Percentiles rank a stretch among this genome's conserved stretches.
Evolutionary conservation across 2,113 vertebrate genomes (phyloP).

Genomic region (Callospermophilus lateralis): DNA sequence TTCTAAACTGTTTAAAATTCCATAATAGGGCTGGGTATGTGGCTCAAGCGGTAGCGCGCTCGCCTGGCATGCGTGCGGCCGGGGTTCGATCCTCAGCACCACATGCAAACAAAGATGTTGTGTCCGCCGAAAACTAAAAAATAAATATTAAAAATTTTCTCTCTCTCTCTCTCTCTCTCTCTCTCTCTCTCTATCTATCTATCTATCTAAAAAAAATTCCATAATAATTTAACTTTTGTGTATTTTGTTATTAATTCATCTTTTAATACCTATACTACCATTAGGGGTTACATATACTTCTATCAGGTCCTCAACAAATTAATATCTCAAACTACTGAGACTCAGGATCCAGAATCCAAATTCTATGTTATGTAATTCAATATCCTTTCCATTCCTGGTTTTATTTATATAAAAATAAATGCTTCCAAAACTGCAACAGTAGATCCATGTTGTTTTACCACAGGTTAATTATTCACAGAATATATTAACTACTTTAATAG

Average conservation of each 20-base stretch:
- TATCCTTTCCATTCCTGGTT: not conserved
- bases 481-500: not conserved
- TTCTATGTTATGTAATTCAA: not conserved
- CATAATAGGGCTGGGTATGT: too few species aligned
- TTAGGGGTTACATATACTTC: not conserved
- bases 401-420: not conserved
- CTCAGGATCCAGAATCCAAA: not conserved
- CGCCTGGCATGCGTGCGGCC: too few species aligned
- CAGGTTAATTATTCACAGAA: not conserved
- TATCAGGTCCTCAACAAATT: not conserved
- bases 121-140: too few species aligned
- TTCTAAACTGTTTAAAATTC: not conserved
- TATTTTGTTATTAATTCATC: conserved; percentile 25
- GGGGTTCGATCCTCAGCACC: too few species aligned
- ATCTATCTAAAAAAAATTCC: too few species aligned
- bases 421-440: not conserved
- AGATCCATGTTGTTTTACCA: not conserved
- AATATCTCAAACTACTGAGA: not conserved
- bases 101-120: too few species aligned
- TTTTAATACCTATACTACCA: not conserved
- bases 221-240: not conserved
- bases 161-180: too few species aligned
- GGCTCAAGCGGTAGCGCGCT: too few species aligned
- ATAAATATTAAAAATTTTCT: too few species aligned
- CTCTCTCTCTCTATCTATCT: too few species aligned